Evolutionary conservation across 2,797 vertebrate species (phyloP), one percentile per base, ranked within the genome.

Genomic region (Buphagus erythrorhynchus): DNA sequence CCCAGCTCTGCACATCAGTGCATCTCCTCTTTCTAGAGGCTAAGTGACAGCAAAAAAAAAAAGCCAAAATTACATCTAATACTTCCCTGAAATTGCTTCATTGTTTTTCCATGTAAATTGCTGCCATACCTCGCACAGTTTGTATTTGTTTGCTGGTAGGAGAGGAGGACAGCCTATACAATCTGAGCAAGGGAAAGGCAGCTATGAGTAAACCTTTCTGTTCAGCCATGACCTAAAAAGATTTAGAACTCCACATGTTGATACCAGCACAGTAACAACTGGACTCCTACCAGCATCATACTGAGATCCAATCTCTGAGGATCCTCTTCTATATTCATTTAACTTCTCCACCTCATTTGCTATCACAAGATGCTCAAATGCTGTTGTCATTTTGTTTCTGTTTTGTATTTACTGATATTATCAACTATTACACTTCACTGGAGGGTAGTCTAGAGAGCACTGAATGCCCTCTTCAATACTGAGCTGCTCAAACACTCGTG

Each of bases 371-470:
- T 83, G 73, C 87, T 95, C 61, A 87, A 82, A 91, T n/a, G 85
- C 66, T 51, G 73, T 63, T 86, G 85, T 93, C 87, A 86, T 90
- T 94, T 91, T 88, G 68, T 48, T 94, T 88, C 87, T 75, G 58
- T 26, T 94, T 91, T 75, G 45, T 94, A 86, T 94, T 95, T 96
- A 97, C 85, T 91, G 94, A 97, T 96, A 88, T 85, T 96, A 90
- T 95, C 95, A 87, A 72, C 72, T 57, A 91, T 65, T 79, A 75
- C 91, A 90, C 87, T 96, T 88, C 81, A 93, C 72, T 88, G 52
- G 74, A 96, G 87, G 73, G 59, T 75, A 76, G 88, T 90, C 63
- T 16, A 88, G 81, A 79, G 89, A 94, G 85, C 79, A 73, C 13
- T 96, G 77, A 93, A 87, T 78, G 84, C 58, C 78, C 72, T 92